Conservation (phyloP, 2,797 vertebrate species). For the Alectoris magna region DNA sequence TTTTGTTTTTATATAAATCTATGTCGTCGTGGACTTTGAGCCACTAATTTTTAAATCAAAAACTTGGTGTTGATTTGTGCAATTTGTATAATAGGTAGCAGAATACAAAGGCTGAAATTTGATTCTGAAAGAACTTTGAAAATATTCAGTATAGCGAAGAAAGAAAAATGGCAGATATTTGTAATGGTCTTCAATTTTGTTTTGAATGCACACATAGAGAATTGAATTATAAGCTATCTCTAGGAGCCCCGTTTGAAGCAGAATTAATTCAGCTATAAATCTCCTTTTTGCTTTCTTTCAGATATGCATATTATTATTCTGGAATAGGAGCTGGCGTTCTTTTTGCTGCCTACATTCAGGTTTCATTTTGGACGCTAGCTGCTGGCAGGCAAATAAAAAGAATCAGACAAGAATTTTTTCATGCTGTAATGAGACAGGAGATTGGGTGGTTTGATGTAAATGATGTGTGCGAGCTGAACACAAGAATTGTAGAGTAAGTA, state of each 20-base stretch:
- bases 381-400: conserved; percentile 86
- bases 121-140: background rate
- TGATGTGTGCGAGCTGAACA: conserved; percentile 89
- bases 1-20: background rate
- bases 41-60: background rate
- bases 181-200: background rate
- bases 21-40: background rate
- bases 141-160: background rate
- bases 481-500: conserved; percentile 89
- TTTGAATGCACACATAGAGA: background rate
- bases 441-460: conserved; percentile 92
- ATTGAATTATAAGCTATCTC: background rate
- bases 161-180: background rate
- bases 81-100: background rate
- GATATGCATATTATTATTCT: conserved; percentile 87
- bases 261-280: background rate
- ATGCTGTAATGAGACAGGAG: conserved; percentile 89
- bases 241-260: background rate
- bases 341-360: conserved; percentile 86
- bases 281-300: conserved; percentile 47
- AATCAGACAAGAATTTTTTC: conserved; percentile 88
- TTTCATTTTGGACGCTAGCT: conserved; percentile 88
- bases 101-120: background rate
- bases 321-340: conserved; percentile 85
- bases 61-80: background rate